phyloP scores from a whole-genome alignment of 2,888 invertebrate species.

The Synanthedon tipuliformis region DNA sequence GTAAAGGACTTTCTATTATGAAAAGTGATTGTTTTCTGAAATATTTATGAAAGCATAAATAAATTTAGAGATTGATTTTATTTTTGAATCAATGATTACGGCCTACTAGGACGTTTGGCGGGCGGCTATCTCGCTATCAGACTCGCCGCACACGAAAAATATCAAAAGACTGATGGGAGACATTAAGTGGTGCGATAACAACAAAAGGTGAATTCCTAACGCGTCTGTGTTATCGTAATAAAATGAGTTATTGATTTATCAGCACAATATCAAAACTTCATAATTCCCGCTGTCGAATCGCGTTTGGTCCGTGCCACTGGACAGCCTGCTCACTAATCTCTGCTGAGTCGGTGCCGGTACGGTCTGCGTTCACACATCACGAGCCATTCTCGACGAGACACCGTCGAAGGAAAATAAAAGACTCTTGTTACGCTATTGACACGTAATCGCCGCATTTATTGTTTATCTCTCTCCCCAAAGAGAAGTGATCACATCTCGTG shows the following conservation, averaged over 20 bases:
- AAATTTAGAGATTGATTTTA: too few species aligned
- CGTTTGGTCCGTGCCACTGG: slow-evolving; percentile 49
- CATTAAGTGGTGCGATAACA: slow-evolving; percentile 2
- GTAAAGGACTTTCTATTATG: too few species aligned
- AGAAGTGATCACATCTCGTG: slow-evolving; percentile 61
- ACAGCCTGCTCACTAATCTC: slow-evolving; percentile 47
- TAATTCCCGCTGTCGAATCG: slow-evolving; percentile 55
- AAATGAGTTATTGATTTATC: slow-evolving; percentile 61
- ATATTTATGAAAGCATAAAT: too few species aligned
- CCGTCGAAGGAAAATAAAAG: slow-evolving; percentile 60
- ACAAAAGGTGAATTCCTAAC: slow-evolving; percentile 8
- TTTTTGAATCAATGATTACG: too few species aligned
- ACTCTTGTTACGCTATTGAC: slow-evolving; percentile 58
- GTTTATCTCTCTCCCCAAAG: slow-evolving; percentile 61
- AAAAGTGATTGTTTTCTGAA: too few species aligned
- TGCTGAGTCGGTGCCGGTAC: slow-evolving; percentile 24
- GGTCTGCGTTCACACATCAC: slow-evolving; percentile 48
- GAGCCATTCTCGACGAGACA: slow-evolving; percentile 46
- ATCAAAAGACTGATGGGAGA: slow-evolving; percentile 1
- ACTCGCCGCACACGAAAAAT: background rate
- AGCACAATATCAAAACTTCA: slow-evolving; percentile 49
- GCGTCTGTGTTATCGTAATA: slow-evolving; percentile 32
- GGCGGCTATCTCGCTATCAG: too few species aligned
- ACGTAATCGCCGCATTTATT: slow-evolving; percentile 65
- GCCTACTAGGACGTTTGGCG: too few species aligned